These are phyloP conservation scores for Protodeltote pygarga DNA, from an alignment of 2,888 invertebrate genomes.

Conservation along the genomic window DNA sequence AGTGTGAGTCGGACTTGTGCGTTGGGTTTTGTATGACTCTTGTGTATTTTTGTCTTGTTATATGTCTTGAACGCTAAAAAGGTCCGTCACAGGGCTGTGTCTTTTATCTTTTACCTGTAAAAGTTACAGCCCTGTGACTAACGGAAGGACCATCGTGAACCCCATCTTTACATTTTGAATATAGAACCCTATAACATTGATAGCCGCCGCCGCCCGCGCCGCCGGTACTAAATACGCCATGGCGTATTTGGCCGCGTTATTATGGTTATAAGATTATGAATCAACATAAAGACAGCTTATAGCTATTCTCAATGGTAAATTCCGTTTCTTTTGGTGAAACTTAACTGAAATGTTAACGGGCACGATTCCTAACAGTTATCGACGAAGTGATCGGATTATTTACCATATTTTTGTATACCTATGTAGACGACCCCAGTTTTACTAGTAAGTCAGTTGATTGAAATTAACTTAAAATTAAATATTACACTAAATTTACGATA, in stretches of 20 bases:
- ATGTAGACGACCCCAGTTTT: background rate
- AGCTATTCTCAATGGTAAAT: slow-evolving; percentile 18
- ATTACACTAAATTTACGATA: slow-evolving; percentile 7
- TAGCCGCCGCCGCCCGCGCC: too few species aligned
- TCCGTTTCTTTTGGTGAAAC: slow-evolving; percentile 19
- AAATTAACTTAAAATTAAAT: slow-evolving; percentile 7
- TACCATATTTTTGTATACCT: background rate
- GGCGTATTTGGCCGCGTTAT: slow-evolving; percentile 33
- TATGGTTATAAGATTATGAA: slow-evolving; percentile 48
- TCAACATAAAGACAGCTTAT: slow-evolving; percentile 31
- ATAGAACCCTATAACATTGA: too few species aligned
- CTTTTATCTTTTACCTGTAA: too few species aligned
- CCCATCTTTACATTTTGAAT: too few species aligned
- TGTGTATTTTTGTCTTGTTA: too few species aligned
- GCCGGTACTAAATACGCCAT: too few species aligned
- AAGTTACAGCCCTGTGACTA: too few species aligned
- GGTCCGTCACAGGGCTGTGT: too few species aligned
- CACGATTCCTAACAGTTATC: background rate
- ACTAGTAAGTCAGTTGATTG: slow-evolving; percentile 11
- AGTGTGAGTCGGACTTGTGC: background rate
- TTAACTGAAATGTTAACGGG: slow-evolving; percentile 20
- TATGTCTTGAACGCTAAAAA: too few species aligned
- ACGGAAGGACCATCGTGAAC: too few species aligned
- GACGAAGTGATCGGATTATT: slow-evolving; percentile 6
- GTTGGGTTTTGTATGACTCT: too few species aligned